Evolutionary conservation across 2,888 invertebrate genomes (phyloP).

Genomic region (Scaeva pyrastri): DNA sequence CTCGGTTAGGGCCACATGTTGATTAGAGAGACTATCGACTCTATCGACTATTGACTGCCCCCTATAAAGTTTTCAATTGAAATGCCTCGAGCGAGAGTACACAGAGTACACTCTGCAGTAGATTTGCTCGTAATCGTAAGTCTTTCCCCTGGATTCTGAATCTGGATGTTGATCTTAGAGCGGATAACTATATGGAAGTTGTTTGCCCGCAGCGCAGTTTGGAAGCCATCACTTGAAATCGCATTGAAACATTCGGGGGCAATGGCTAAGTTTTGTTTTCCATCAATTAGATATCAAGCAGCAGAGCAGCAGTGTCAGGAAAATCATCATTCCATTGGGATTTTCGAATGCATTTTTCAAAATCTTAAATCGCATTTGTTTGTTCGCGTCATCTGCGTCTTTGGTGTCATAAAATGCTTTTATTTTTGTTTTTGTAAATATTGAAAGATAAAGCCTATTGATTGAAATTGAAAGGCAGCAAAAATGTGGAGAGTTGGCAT

Average conservation of each 20-base stretch:
- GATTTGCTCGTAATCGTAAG: neutral
- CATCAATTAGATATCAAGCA: slow-evolving; percentile 53
- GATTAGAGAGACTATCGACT: slow-evolving; percentile 68
- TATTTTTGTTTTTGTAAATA: neutral
- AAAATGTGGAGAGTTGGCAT: neutral
- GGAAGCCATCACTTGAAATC: slow-evolving; percentile 65
- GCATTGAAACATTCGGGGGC: slow-evolving; percentile 50
- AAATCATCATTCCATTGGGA: slow-evolving; percentile 35
- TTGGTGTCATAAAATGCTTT: slow-evolving; percentile 40
- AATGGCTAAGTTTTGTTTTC: slow-evolving; percentile 63
- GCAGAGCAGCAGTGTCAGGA: too few species aligned
- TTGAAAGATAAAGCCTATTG: slow-evolving; percentile 15
- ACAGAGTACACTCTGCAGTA: neutral
- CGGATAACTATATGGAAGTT: slow-evolving; percentile 10
- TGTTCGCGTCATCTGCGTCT: slow-evolving; percentile 26
- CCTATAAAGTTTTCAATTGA: slow-evolving; percentile 45
- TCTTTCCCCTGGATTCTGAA: neutral
- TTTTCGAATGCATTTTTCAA: slow-evolving; percentile 26
- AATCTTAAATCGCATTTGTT: slow-evolving; percentile 11
- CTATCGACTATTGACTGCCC: slow-evolving; percentile 16
- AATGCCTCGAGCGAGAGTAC: slow-evolving; percentile 16
- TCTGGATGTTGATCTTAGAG: slow-evolving; percentile 41
- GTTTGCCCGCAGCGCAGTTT: neutral
- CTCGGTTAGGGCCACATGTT: slow-evolving; percentile 62
- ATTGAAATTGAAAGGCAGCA: slow-evolving; percentile 6